Conservation (phyloP, 2,113 vertebrate genomes). For the Tetrax tetrax region DNA sequence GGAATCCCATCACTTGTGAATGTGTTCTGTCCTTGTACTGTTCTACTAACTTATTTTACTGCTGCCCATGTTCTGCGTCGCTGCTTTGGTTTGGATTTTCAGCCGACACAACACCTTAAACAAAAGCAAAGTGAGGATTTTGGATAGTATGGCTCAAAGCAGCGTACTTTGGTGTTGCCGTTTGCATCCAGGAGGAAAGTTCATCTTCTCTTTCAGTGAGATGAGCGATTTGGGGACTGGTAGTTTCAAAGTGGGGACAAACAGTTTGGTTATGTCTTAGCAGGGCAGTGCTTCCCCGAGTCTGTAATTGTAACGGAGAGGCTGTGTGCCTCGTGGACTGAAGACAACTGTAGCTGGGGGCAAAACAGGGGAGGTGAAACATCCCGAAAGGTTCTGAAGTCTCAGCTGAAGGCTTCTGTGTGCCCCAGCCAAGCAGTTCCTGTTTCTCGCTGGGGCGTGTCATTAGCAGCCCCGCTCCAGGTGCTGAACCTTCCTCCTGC, state of each 20-base stretch:
- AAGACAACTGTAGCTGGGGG: background rate
- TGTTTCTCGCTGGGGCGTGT: background rate
- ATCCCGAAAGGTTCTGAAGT: background rate
- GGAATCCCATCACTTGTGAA: background rate
- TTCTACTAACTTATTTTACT: background rate
- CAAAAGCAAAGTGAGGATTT: background rate
- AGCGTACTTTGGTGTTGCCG: accelerated
- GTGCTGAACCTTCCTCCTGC: background rate
- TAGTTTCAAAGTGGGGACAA: background rate
- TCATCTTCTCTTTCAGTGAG: background rate
- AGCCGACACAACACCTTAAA: background rate
- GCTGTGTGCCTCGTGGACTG: accelerated
- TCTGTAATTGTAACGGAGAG: accelerated
- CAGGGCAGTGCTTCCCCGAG: background rate
- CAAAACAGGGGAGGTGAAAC: background rate
- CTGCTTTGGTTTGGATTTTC: constrained; percentile 5
- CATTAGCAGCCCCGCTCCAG: background rate
- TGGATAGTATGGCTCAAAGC: background rate
- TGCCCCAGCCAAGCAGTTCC: background rate
- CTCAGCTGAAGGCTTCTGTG: background rate
- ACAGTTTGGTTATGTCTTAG: background rate
- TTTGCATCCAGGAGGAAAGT: background rate
- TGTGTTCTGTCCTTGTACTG: background rate
- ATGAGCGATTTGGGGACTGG: background rate
- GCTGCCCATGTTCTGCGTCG: background rate